These are phyloP conservation scores for Labeo calbasu DNA, from an alignment of 2,797 vertebrate species.

Conservation along the genomic window DNA sequence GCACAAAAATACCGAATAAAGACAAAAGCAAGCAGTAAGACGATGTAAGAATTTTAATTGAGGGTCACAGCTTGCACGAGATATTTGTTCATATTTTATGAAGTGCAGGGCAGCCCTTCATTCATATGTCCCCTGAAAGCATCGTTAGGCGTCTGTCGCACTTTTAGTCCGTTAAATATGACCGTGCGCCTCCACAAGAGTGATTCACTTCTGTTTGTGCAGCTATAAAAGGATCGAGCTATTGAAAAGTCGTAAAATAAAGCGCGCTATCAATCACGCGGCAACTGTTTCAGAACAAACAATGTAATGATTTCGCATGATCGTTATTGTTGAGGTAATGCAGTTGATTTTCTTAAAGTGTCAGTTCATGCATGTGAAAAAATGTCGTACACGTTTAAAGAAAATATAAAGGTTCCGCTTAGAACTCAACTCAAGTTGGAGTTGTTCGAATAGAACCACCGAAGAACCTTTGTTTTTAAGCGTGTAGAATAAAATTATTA, in stretches of 20 bases:
- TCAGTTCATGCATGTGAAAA: background rate
- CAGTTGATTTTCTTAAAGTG: background rate
- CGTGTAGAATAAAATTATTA: constrained; percentile 31
- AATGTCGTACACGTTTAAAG: background rate
- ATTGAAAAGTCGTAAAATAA: constrained; percentile 91
- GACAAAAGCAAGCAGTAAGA: constrained; percentile 9
- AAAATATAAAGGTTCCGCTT: constrained; percentile 1
- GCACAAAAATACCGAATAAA: constrained; percentile 77
- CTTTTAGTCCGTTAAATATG: constrained; percentile 65
- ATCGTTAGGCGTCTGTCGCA: constrained; percentile 54
- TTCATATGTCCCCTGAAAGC: constrained; percentile 43
- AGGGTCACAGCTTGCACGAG: constrained; percentile 29
- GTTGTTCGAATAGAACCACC: background rate
- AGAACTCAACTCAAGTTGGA: background rate
- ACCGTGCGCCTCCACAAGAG: constrained; percentile 80
- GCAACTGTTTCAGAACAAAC: constrained; percentile 82
- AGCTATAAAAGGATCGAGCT: constrained; percentile 89
- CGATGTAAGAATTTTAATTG: constrained; percentile 42
- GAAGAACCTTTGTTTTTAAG: constrained; percentile 20
- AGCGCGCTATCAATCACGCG: constrained; percentile 89
- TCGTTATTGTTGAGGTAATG: constrained; percentile 75
- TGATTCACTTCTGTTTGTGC: constrained; percentile 91
- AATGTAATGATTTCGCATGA: constrained; percentile 83
- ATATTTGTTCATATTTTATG: constrained; percentile 45
- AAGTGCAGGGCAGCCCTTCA: constrained; percentile 35